Conservation (phyloP, 37 sponge, comb jelly and placozoan genomes). For the Spongilla lacustris region DNA sequence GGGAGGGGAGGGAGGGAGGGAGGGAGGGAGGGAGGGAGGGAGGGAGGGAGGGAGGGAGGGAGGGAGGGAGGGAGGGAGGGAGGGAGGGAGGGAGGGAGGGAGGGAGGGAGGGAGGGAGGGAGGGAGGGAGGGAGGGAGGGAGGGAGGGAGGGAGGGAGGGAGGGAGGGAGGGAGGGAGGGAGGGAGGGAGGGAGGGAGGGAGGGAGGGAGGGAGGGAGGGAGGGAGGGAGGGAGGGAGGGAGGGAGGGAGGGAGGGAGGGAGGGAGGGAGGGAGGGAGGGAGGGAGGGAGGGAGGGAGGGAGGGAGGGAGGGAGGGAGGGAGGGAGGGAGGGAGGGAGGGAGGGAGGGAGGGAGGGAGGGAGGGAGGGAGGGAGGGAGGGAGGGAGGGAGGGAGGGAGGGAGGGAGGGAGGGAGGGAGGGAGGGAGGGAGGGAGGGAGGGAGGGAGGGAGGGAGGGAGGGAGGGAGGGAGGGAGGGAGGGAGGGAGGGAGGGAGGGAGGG, state of each 20-base stretch:
- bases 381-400: background rate
- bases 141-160: too few relatives aligned
- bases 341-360: background rate
- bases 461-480: background rate
- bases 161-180: too few relatives aligned
- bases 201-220: background rate
- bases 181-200: too few relatives aligned
- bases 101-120: background rate
- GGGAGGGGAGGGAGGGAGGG: background rate
- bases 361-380: background rate
- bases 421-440: background rate
- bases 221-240: background rate
- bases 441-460: background rate
- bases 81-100: background rate
- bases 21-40: slow-evolving; percentile 8
- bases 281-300: background rate
- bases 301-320: slow-evolving; percentile 10
- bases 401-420: background rate
- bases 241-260: background rate
- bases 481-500: background rate
- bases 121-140: background rate
- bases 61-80: background rate
- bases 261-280: background rate
- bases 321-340: slow-evolving; percentile 5
- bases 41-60: background rate